Conservation (phyloP, 1,140 invertebrate genomes). For the fruit fly (Drosophila melanogaster) region Release_6_plus_ISO1_MT NT_037436.4:9835501-9836000, state of each 20-base stretch:
- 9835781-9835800: not conserved
- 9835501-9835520: not conserved
- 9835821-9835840: slow-evolving; percentile 91
- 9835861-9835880: slow-evolving; percentile 94
- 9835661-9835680: slow-evolving; percentile 1
- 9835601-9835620: too few species aligned
- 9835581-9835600: too few species aligned
- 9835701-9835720: not conserved
- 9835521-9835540: not conserved
- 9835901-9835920: slow-evolving; percentile 99
- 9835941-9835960: slow-evolving; percentile 99
- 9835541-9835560: not conserved
- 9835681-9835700: not conserved
- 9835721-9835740: not conserved
- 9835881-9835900: slow-evolving; percentile 99
- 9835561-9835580: too few species aligned
- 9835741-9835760: not conserved
- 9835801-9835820: slow-evolving; percentile 88
- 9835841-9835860: slow-evolving; percentile 89
- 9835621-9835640: too few species aligned
- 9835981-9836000: slow-evolving; percentile 68
- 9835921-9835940: slow-evolving; percentile 98
- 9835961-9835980: slow-evolving; percentile 93
- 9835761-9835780: not conserved
- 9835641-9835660: not conserved